Percentiles rank a stretch among this genome's conserved stretches.
Conservation (phyloP, 2,113 vertebrate genomes). For the Oncorhynchus tshawytscha region DNA sequence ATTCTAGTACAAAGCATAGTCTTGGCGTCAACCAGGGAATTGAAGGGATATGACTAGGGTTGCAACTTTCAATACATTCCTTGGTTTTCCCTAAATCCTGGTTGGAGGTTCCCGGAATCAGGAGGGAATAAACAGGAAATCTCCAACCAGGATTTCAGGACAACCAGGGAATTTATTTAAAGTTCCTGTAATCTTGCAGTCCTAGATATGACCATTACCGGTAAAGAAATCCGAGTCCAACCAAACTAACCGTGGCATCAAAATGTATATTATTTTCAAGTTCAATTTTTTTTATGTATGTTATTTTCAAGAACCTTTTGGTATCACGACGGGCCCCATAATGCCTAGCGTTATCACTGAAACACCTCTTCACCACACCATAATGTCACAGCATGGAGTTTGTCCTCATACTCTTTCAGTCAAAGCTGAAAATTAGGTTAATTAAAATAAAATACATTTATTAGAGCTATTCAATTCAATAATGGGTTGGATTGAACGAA, state of each 20-base stretch:
- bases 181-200: no score
- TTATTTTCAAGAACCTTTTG: neutral
- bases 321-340: neutral
- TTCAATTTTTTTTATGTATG: neutral
- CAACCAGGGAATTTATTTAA: no score
- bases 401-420: neutral
- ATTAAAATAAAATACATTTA: no score
- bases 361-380: neutral
- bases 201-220: neutral
- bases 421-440: neutral
- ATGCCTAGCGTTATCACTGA: neutral
- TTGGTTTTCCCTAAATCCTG: no score
- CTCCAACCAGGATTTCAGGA: no score
- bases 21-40: neutral
- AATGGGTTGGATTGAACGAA: constrained; percentile 40
- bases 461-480: neutral
- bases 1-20: neutral
- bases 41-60: no score
- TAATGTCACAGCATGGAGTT: constrained; percentile 8
- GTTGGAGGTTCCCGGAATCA: no score
- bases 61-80: no score
- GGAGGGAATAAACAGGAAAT: no score
- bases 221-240: neutral
- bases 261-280: no score
- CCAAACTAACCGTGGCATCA: neutral